A percentile compares a stretch with the other conserved stretches of the same genome.
Conservation (phyloP, 2,113 vertebrate genomes). For the Aegypius monachus region DNA sequence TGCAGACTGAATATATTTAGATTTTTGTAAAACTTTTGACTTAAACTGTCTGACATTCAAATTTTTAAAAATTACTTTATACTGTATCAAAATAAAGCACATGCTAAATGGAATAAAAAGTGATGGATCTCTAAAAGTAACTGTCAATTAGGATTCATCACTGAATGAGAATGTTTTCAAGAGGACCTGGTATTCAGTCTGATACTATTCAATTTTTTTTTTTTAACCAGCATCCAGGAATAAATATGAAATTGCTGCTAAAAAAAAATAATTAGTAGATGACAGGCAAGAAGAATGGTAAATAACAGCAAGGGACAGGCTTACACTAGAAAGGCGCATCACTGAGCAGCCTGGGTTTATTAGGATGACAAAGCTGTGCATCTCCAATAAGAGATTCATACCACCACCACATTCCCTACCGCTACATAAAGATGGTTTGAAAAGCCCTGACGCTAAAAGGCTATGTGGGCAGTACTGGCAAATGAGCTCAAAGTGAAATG, state of each 20-base stretch:
- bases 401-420: background rate
- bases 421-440: background rate
- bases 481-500: background rate
- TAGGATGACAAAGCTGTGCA: background rate
- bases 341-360: background rate
- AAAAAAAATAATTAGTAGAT: background rate
- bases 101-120: background rate
- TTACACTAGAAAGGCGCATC: fast-evolving
- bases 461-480: background rate
- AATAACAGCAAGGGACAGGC: background rate
- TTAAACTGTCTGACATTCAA: background rate
- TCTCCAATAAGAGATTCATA: background rate
- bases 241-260: background rate
- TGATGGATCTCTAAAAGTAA: background rate
- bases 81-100: background rate
- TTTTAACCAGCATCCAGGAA: background rate
- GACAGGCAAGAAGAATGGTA: background rate
- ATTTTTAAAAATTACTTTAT: background rate
- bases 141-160: background rate
- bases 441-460: background rate
- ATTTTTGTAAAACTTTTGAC: background rate
- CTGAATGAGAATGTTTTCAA: background rate
- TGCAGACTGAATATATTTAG: background rate
- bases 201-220: background rate
- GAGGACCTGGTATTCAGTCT: background rate